phyloP scores from a whole-genome alignment of 2,113 vertebrate species.

The Nanorana parkeri region DNA sequence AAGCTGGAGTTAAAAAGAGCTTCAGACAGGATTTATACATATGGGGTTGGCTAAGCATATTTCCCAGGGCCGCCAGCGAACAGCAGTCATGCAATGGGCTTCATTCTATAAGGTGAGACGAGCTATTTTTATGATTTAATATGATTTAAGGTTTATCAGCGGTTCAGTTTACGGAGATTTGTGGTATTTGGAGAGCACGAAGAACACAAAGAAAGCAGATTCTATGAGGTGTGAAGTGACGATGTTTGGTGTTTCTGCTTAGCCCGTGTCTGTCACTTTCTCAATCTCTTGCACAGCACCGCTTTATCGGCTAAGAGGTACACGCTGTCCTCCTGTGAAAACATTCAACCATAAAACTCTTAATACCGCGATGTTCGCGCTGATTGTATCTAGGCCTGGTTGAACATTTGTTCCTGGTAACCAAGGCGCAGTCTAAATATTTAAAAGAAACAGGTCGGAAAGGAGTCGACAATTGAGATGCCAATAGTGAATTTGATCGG shows the following conservation, averaged over 20 bases:
- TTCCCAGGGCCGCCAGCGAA: background rate
- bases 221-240: conserved; percentile 26
- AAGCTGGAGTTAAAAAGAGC: background rate
- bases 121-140: conserved; percentile 19
- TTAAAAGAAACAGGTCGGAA: too few species aligned
- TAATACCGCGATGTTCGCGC: too few species aligned
- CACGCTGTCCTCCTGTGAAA: background rate
- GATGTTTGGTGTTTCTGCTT: background rate
- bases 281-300: background rate
- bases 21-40: background rate
- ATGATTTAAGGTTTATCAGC: conserved; percentile 26
- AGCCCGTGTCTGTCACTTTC: background rate
- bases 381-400: background rate
- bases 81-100: background rate
- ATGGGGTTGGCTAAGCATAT: background rate
- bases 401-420: background rate
- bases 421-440: background rate
- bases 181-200: conserved; percentile 10
- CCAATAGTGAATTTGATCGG: too few species aligned
- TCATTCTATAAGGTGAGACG: conserved; percentile 1
- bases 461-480: too few species aligned
- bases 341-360: background rate
- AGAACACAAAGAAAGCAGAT: conserved; percentile 20
- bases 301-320: background rate
- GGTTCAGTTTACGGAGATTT: conserved; percentile 11